phyloP scores from a whole-genome alignment of 1,140 invertebrate species.

The Megalopta genalis region DNA sequence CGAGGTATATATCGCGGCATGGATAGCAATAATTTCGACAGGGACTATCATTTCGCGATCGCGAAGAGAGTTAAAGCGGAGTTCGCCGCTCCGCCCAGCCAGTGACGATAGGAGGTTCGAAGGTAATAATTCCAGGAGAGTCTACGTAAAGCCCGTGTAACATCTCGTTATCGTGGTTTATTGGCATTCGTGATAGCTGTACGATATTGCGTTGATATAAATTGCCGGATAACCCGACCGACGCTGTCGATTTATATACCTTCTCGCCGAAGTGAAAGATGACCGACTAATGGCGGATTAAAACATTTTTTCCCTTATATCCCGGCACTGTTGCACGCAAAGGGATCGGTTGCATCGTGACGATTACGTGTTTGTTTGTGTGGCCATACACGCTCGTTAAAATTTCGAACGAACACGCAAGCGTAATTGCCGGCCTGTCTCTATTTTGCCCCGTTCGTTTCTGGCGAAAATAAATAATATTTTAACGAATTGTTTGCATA shows the following conservation, averaged over 20 bases:
- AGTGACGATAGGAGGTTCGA: conserved; percentile 24
- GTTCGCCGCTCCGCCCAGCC: conserved; percentile 17
- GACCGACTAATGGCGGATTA: not conserved
- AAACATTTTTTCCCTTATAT: too few relatives aligned
- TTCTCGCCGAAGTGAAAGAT: not conserved
- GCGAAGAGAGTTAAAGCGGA: conserved; percentile 46
- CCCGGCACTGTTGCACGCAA: too few relatives aligned
- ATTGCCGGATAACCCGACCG: not conserved
- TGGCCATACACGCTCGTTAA: too few relatives aligned
- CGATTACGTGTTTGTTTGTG: too few relatives aligned
- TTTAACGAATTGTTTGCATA: too few relatives aligned
- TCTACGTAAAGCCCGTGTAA: conserved; percentile 20
- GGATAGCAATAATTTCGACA: conserved; percentile 62
- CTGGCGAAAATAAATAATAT: too few relatives aligned
- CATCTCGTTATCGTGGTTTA: conserved; percentile 27
- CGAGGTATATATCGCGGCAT: conserved; percentile 43
- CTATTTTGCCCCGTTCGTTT: too few relatives aligned
- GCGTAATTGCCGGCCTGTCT: too few relatives aligned
- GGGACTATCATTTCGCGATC: conserved; percentile 59
- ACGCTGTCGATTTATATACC: not conserved
- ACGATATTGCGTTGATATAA: too few relatives aligned
- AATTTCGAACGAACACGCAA: too few relatives aligned
- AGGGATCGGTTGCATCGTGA: too few relatives aligned
- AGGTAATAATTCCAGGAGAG: conserved; percentile 40
- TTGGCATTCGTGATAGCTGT: not conserved